Base-by-base conservation (phyloP, 1,140 invertebrate species). In the Pantala flavescens region DNA sequence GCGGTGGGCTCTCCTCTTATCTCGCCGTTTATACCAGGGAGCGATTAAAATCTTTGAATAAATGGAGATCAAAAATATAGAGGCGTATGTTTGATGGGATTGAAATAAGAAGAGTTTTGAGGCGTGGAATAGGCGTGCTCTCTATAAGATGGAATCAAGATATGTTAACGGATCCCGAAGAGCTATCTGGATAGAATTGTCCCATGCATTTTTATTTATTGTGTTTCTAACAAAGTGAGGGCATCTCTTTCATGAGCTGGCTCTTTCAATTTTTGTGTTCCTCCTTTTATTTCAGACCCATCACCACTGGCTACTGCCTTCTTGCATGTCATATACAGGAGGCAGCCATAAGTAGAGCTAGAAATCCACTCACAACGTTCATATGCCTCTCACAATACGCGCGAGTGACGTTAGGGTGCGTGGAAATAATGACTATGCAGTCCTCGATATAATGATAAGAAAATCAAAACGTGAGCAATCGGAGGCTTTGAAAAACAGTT, bases 41-140 rank as follows among this genome's bases (percentile, higher is more conserved):
- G 12, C 49, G 49, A 63, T 63, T 63, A 63, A 36, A 63, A 63
- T 63, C 49, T 63, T 63, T 63, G 49, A 63, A 63, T 63, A 63
- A 63, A 63, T 63, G 49, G 12, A 63, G 49, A 63, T 63, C 1
- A 21, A 63, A 63, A 63, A 63, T 19, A 63, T 63, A 63, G n/a
- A 63, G 49, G n/a, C 49, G 49, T 63, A 63, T 19, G 49, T 12
- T 63, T 63, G 49, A 63, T 63, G 49, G 49, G n/a, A 19, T 63
- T 63, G 12, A 63, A 63, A 63, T 19, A 63, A 63, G 49, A 63
- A 21, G 12, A 63, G 12, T 3, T 63, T 63, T 63, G 12, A 63
- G 49, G 49, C 49, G 49, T 63, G 49, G 49, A 63, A 21, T 16
- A 63, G 49, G 49, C n/a, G 3, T 63, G 49, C 2, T 16, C 49